Evolutionary conservation across 2,888 invertebrate genomes (phyloP), one percentile per base, ranked within the genome.

Genomic region (Pachycephus smyrnensis): DNA sequence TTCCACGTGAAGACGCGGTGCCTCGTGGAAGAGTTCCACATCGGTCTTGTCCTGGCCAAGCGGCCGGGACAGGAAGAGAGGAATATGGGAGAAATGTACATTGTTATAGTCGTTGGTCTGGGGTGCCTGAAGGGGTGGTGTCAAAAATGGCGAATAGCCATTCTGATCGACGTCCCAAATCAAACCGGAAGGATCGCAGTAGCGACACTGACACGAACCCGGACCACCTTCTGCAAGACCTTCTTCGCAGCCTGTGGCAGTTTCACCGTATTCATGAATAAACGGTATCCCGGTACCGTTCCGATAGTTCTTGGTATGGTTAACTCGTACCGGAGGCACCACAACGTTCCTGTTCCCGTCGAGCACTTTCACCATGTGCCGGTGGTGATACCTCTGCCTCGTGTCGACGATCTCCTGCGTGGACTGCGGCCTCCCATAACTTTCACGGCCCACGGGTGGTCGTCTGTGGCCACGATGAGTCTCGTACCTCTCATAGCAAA

Each of bases 181-280:
- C 90, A 95, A 94, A 76, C 95, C 95, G 33, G 94, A 93, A 0
- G 96, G 95, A 89, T 96, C 96, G 91, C 96, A 96, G 86, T 95
- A 95, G 75, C 95, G 94, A 91, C 96, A 96, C 92, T 95, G 95
- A 91, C 96, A 95, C 31, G 86, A 77, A 6, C 87, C 86, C 73
- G 84, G 82, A 33, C 71, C 71, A 33, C 71, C 71, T 31, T 33
- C 71, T 6, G 31, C 71, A 12, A 31, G 31, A 3, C 77, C 80
- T 11, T 87, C 86, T 69, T 89, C 88, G 80, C 90, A 89, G n/a
- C 69, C 80, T 77, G 71, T 40, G 31, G 79, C 76, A 69, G 84
- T 76, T 33, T 81, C 82, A 69, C 77, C 80, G 71, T 82, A 85
- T 11, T 88, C 87, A 79, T 82, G 82, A 35, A 80, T 74, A 77